phyloP scores from a whole-genome alignment of 2,113 vertebrate species.

The Mionectes macconnelli region DNA sequence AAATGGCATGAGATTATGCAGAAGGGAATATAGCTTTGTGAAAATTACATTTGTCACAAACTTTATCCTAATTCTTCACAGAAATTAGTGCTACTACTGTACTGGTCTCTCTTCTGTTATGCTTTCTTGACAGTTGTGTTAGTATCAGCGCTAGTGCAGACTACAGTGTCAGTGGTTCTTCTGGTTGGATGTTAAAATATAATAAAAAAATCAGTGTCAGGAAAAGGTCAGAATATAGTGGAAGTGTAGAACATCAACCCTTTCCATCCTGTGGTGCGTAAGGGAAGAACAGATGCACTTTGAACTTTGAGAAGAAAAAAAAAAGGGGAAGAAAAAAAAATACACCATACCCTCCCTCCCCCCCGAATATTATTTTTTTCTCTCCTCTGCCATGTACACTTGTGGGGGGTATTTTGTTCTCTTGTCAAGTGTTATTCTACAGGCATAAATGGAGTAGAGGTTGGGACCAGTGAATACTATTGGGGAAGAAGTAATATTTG shows the following conservation, averaged over 20 bases:
- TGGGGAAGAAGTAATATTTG: not conserved
- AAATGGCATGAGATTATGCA: not conserved
- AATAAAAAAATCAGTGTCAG: not conserved
- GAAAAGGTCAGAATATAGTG: not conserved
- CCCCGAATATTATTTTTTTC: not conserved
- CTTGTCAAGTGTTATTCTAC: not conserved
- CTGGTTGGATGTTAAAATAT: not conserved
- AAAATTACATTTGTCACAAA: not conserved
- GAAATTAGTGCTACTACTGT: not conserved
- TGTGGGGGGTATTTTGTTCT: not conserved
- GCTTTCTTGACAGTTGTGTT: not conserved
- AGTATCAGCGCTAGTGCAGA: not conserved
- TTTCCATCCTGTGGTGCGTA: not conserved
- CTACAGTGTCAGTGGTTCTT: not conserved
- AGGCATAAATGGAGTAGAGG: not conserved
- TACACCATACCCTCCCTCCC: not conserved
- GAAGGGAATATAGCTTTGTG: not conserved
- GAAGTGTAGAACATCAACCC: not conserved
- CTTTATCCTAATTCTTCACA: not conserved
- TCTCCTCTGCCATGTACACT: fast-evolving
- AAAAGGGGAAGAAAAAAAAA: not conserved
- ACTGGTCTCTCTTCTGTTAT: not conserved
- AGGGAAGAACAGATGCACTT: not conserved
- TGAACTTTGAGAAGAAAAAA: not conserved
- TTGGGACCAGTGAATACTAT: not conserved